A percentile compares a stretch with the other conserved stretches of the same genome.
Conservation (phyloP, 2,888 invertebrate genomes). For the Dynastes hyllus region DNA sequence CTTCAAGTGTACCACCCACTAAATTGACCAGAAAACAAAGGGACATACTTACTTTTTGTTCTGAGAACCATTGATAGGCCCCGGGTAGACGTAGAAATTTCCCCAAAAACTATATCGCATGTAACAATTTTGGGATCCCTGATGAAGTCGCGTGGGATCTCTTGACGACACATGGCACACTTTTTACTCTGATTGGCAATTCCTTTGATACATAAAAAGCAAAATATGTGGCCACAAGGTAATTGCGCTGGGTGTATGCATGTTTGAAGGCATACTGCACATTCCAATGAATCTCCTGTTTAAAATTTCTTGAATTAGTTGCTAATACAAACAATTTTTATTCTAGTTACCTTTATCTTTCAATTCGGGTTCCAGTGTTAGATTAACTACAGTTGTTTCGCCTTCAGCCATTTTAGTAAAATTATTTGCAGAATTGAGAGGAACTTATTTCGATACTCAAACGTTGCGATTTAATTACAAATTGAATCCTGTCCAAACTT, state of each 20-base stretch:
- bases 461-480: not conserved
- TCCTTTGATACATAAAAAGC: constrained; percentile 96
- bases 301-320: constrained; percentile 17
- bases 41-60: constrained; percentile 77
- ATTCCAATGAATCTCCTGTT: constrained; percentile 75
- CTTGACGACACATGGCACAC: constrained; percentile 95
- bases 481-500: not conserved
- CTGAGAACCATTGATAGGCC: constrained; percentile 94
- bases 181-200: constrained; percentile 88
- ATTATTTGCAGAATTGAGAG: not conserved
- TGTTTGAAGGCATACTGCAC: constrained; percentile 93
- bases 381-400: constrained; percentile 47
- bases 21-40: constrained; percentile 29
- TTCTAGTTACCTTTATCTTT: constrained; percentile 54
- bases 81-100: constrained; percentile 72
- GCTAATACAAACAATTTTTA: not conserved
- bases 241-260: constrained; percentile 94
- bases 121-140: constrained; percentile 86
- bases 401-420: constrained; percentile 56
- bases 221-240: constrained; percentile 96
- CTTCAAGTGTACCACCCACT: constrained; percentile 66
- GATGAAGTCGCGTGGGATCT: constrained; percentile 91
- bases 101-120: constrained; percentile 67
- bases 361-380: constrained; percentile 48
- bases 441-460: not conserved